phyloP scores from a whole-genome alignment of 2,797 vertebrate genomes.

The Cossypha caffra region DNA sequence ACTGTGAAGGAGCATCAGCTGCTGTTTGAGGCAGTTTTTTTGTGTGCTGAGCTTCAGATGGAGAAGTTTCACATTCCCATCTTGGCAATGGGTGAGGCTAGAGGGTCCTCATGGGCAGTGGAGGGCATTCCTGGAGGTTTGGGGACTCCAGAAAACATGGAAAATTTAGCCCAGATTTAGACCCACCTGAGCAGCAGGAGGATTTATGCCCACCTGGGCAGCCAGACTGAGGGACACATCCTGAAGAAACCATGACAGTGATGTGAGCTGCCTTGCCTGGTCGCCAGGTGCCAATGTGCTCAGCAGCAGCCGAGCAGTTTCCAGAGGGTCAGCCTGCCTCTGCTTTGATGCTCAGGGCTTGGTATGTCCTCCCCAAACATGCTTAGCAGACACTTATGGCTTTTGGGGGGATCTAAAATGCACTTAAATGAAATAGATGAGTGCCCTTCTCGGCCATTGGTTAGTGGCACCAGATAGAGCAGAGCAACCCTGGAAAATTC shows the following conservation, averaged over 20 bases:
- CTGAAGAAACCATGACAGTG: neutral
- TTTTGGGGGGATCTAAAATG: neutral
- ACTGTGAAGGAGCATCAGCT: neutral
- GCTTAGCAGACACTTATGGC: neutral
- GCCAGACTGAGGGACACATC: neutral
- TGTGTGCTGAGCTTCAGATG: neutral
- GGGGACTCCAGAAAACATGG: rapidly evolving
- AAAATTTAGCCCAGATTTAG: neutral
- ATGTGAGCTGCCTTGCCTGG: too few species aligned
- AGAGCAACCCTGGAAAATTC: neutral
- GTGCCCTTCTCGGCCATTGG: neutral
- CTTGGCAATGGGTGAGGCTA: neutral
- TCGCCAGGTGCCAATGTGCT: too few species aligned
- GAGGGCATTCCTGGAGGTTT: rapidly evolving
- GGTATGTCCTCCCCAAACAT: neutral
- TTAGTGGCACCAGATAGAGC: neutral
- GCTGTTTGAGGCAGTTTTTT: neutral
- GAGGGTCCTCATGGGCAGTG: neutral
- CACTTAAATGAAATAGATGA: neutral
- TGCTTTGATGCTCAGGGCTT: neutral
- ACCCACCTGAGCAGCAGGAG: neutral
- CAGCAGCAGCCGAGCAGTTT: neutral
- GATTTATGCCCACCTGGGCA: neutral
- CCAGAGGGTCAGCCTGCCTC: neutral
- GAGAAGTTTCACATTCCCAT: neutral